Conservation (phyloP, 2,113 vertebrate genomes). For the Periophthalmodon schlosseri region DNA sequence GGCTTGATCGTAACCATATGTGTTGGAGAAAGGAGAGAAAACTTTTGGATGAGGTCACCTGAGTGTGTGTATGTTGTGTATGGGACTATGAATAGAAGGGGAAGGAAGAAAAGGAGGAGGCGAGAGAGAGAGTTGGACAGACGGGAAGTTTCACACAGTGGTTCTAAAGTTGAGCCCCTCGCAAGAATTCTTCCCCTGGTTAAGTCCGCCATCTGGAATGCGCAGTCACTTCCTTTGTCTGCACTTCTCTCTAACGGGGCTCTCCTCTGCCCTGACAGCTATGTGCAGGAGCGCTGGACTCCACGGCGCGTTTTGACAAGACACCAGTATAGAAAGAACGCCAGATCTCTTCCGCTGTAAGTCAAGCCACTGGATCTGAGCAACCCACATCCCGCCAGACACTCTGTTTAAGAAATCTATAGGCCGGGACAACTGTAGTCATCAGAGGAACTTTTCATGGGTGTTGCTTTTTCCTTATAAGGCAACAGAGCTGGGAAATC, state of each 20-base stretch:
- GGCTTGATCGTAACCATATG: constrained; percentile 81
- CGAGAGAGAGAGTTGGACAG: constrained; percentile 20
- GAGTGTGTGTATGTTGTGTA: constrained; percentile 28
- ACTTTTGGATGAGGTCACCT: constrained; percentile 32
- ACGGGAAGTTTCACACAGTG: constrained; percentile 68
- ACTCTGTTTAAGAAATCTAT: constrained; percentile 51
- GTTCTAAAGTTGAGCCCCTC: constrained; percentile 69
- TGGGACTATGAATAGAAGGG: constrained; percentile 41
- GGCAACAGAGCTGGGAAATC: constrained; percentile 74
- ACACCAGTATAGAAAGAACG: constrained; percentile 20
- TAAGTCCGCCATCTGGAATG: constrained; percentile 71
- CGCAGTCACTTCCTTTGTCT: constrained; percentile 76
- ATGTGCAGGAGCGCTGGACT: constrained; percentile 46
- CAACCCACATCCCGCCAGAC: constrained; percentile 34
- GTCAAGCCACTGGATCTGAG: constrained; percentile 44
- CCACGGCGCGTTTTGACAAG: constrained; percentile 46
- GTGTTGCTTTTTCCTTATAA: constrained; percentile 76
- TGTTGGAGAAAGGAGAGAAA: constrained; percentile 55
- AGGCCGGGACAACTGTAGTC: constrained; percentile 64
- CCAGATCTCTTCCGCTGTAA: constrained; percentile 31
- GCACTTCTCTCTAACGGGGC: constrained; percentile 49
- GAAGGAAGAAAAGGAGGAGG: constrained; percentile 29
- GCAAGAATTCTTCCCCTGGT: constrained; percentile 72
- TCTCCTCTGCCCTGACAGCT: constrained; percentile 62
- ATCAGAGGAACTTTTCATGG: constrained; percentile 72